phyloP scores from a whole-genome alignment of 2,888 invertebrate species.

The Cerastoderma edule region DNA sequence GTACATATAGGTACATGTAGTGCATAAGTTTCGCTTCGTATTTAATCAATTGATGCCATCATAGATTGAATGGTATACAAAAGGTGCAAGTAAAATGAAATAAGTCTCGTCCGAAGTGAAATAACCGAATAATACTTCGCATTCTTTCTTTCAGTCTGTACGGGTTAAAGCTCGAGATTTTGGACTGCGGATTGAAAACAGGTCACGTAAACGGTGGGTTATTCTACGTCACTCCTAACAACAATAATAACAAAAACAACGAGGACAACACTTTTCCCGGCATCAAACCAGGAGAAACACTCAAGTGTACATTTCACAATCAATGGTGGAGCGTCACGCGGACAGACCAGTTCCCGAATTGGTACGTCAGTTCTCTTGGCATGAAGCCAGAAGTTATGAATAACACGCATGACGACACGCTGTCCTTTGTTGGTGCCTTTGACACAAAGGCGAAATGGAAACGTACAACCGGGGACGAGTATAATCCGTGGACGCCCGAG shows the following conservation, averaged over 20 bases:
- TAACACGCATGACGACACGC: conserved; percentile 58
- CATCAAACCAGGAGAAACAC: conserved; percentile 39
- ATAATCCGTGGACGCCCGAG: conserved; percentile 69
- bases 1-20: too few relatives aligned
- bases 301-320: conserved; percentile 41
- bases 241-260: too few relatives aligned
- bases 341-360: conserved; percentile 71
- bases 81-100: too few relatives aligned
- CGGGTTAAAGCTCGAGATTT: conserved; percentile 33
- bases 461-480: conserved; percentile 59
- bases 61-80: too few relatives aligned
- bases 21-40: too few relatives aligned
- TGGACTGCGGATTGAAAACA: conserved; percentile 58
- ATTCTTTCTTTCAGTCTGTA: conserved; percentile 43
- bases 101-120: too few relatives aligned
- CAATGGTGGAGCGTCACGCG: conserved; percentile 59
- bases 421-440: conserved; percentile 68
- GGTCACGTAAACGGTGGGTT: conserved; percentile 68
- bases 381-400: conserved; percentile 58
- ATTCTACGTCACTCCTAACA: conserved; percentile 63
- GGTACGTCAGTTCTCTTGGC: conserved; percentile 67
- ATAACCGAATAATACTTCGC: too few relatives aligned
- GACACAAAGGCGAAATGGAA: conserved; percentile 69
- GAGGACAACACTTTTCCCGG: conserved; percentile 37
- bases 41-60: too few relatives aligned